A percentile compares a stretch with the other conserved stretches of the same genome.
phyloP scores from a whole-genome alignment of 1,140 invertebrate genomes.

The Trichonephila clavata region DNA sequence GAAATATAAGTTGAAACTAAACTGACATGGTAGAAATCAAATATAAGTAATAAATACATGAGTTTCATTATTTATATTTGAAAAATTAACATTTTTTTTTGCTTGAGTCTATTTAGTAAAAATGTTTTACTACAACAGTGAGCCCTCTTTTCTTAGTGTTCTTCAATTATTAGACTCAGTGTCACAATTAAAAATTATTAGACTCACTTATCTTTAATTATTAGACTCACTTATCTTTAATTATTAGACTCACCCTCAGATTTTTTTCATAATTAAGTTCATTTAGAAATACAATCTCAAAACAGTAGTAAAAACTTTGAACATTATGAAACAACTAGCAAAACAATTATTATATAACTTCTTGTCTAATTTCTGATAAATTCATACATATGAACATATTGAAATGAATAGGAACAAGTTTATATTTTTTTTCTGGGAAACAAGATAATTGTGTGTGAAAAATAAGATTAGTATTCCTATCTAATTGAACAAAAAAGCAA shows the following conservation, averaged over 20 bases:
- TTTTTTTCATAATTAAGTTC: neutral
- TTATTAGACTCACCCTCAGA: neutral
- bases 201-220: no score
- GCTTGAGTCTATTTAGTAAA: no score
- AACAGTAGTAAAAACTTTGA: neutral
- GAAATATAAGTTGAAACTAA: constrained; percentile 13
- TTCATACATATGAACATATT: neutral
- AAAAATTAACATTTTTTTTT: no score
- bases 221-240: neutral
- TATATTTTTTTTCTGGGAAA: neutral
- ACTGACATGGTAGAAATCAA: neutral
- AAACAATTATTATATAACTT: neutral
- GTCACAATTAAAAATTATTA: no score
- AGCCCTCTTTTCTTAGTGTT: neutral
- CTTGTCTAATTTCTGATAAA: neutral
- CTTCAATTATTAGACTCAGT: neutral
- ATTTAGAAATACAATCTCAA: neutral
- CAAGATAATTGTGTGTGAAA: neutral
- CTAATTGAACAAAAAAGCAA: no score
- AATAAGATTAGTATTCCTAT: no score
- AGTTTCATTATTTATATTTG: neutral
- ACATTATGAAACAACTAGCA: neutral
- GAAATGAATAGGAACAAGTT: no score
- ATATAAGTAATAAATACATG: neutral
- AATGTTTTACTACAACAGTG: neutral